A percentile compares a stretch with the other conserved stretches of the same genome.
phyloP scores from a whole-genome alignment of 2,797 vertebrate genomes.

The Harpagifer antarcticus region DNA sequence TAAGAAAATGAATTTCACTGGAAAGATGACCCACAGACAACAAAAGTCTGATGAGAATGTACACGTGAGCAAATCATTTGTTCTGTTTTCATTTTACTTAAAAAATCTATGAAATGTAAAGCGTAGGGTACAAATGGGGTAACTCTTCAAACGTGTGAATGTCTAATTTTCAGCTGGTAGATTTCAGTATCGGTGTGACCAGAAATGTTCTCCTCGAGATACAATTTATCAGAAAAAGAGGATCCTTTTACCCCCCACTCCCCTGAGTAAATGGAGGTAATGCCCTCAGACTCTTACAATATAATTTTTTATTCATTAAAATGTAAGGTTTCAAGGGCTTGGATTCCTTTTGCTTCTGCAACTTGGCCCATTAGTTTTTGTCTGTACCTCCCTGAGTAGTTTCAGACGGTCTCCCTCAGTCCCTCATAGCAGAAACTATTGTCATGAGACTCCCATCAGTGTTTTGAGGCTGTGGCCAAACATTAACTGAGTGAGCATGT shows the following conservation, averaged over 20 bases:
- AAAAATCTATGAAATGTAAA: neutral
- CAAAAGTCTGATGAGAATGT: slow-evolving; percentile 80
- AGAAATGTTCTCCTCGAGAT: no score
- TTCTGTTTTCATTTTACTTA: neutral
- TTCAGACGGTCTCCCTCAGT: neutral
- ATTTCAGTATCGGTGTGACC: neutral
- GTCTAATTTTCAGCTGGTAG: no score
- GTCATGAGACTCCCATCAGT: slow-evolving; percentile 5
- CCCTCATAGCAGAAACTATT: neutral
- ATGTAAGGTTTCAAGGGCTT: no score
- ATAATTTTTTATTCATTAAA: no score
- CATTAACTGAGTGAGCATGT: slow-evolving; percentile 77
- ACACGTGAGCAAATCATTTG: slow-evolving; percentile 80
- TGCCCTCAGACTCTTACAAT: no score
- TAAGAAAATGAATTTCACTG: slow-evolving; percentile 82
- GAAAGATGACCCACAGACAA: slow-evolving; percentile 78
- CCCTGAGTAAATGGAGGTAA: no score
- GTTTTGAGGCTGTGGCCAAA: slow-evolving; percentile 57
- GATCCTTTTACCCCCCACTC: no score
- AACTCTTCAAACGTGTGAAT: no score
- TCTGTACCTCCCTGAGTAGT: neutral
- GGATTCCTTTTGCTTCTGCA: no score
- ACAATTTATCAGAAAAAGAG: neutral
- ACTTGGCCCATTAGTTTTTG: no score
- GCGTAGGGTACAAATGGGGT: no score